Percentiles rank a stretch among this genome's conserved stretches.
phyloP scores from a whole-genome alignment of 2,888 invertebrate genomes.

The Drosophila monieri region DNA sequence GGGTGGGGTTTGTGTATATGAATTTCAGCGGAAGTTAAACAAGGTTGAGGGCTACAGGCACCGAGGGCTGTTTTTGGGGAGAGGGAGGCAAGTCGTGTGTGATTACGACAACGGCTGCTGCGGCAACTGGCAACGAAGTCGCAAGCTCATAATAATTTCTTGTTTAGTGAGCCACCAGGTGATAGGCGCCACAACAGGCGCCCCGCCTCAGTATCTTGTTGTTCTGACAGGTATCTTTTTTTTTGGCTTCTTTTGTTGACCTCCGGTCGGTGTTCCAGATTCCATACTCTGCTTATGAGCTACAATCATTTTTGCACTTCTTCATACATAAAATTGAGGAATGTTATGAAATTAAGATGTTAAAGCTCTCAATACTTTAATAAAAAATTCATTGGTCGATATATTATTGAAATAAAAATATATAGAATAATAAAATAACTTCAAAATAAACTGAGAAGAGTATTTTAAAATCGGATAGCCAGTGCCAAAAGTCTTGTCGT shows the following conservation, averaged over 20 bases:
- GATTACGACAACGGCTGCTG: conserved; percentile 51
- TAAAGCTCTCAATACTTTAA: too few relatives aligned
- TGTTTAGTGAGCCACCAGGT: conserved; percentile 63
- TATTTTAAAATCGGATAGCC: conserved; percentile 4
- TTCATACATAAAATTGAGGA: too few relatives aligned
- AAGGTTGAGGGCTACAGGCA: conserved; percentile 35
- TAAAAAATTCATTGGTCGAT: too few relatives aligned
- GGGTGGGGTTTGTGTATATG: conserved; percentile 32
- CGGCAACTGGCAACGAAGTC: conserved; percentile 49
- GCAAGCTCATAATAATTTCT: conserved; percentile 76
- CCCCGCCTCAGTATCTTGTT: conserved; percentile 55
- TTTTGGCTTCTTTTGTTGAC: conserved; percentile 25
- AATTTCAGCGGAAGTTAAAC: conserved; percentile 65
- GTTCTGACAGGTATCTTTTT: conserved; percentile 52
- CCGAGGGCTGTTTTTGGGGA: background rate
- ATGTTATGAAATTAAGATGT: too few relatives aligned
- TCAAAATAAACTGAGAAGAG: background rate
- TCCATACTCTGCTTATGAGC: conserved; percentile 15
- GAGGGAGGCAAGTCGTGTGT: conserved; percentile 25
- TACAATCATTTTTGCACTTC: background rate
- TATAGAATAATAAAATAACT: background rate
- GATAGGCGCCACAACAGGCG: conserved; percentile 38
- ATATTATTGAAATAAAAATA: too few relatives aligned
- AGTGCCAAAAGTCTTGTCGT: conserved; percentile 23
- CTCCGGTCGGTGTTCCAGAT: conserved; percentile 65